Base-by-base conservation (phyloP, 1,140 invertebrate genomes). In the Dendrolimus kikuchii region DNA sequence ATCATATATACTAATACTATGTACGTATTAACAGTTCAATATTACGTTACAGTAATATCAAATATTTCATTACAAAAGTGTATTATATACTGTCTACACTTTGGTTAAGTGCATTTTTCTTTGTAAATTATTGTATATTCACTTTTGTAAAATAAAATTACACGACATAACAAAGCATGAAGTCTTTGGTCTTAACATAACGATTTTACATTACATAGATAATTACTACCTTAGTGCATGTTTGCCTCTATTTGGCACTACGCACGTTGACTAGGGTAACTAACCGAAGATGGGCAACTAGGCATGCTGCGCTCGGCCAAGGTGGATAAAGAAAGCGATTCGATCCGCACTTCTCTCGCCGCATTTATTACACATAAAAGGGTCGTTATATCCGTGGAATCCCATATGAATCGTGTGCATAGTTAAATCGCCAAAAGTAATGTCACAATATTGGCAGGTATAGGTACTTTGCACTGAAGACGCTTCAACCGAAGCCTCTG, bases 391-490 rank as follows among this genome's bases (percentile, higher is more conserved):
- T 4, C 93, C 94, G 81, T 99, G 98, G 83, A 96, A 99, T 52
- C 95, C 95, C 95, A 98, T 98, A 85, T 99, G 98, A 71, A 98
- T 95, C 0, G 93, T 94, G 86, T 97, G 97, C 91, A 99, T 95
- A 6, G 96, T 92, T 38, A 92, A 90, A 73, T 99, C 95, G n/a
- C 91, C 92, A 81, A 99, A 99, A 4, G 91, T 89, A 38, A 99
- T 97, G 65, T 95, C 93, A 81, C 98, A 99, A 75, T 94, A 94
- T 38, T 92, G 89, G 74, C 98, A 99, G 53, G 90, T 89, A 68
- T 92, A 93, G 6, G 78, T 75, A 42, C 68, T 76, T 4, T 55
- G 43, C 48, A 66, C 55, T 0, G 59, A 46, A 4, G 67, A 57
- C 6, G 55, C 58, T 36, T 79, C 72, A 38, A 60, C 67, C 1